A percentile compares a stretch with the other conserved stretches of the same genome.
phyloP scores from a whole-genome alignment of 2,888 invertebrate species.

The Leptinotarsa juncta region DNA sequence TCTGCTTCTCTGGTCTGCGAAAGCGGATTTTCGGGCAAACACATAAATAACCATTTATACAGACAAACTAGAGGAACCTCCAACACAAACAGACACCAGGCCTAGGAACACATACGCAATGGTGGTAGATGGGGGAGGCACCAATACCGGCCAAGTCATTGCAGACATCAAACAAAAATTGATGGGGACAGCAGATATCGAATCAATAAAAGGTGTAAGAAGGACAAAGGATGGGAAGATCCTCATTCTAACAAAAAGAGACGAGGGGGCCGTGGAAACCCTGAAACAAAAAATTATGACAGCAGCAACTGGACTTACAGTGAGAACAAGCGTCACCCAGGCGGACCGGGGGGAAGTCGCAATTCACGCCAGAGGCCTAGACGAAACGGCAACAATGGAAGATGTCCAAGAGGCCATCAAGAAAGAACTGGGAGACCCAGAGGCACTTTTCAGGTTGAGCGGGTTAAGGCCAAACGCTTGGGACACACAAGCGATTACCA shows the following conservation, averaged over 20 bases:
- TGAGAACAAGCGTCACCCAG: neutral
- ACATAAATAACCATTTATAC: neutral
- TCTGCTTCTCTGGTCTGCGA: too few relatives aligned
- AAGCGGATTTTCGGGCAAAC: too few relatives aligned
- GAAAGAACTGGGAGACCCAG: neutral
- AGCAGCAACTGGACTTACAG: neutral
- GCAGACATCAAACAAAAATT: neutral
- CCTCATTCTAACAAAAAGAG: neutral
- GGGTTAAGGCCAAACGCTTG: neutral
- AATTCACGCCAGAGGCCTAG: neutral
- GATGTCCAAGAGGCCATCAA: slow-evolving; percentile 1
- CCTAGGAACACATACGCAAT: neutral
- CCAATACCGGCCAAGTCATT: neutral
- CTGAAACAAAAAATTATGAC: neutral
- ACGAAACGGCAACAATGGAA: neutral
- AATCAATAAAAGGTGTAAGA: neutral
- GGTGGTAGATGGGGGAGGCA: slow-evolving; percentile 1
- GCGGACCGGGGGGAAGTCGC: neutral
- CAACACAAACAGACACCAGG: neutral
- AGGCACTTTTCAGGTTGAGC: neutral
- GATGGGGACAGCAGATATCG: neutral
- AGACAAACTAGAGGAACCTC: neutral
- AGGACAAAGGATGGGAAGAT: neutral
- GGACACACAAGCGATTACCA: neutral
- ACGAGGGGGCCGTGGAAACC: neutral